A percentile compares a stretch with the other conserved stretches of the same genome.
Conservation (phyloP, 2,888 invertebrate species). For the Alentia gelatinosa region DNA sequence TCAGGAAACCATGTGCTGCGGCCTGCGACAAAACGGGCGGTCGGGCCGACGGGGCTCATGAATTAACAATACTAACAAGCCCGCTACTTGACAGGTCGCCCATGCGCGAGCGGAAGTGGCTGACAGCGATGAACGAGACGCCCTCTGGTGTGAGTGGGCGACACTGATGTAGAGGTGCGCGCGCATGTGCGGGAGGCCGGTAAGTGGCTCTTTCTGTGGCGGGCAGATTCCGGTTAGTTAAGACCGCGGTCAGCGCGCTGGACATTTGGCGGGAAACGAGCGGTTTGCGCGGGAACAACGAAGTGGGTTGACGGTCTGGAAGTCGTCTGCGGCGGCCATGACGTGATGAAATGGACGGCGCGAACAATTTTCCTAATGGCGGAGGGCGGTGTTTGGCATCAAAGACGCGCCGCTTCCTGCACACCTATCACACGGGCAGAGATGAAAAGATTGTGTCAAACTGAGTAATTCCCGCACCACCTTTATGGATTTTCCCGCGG, state of each 20-base stretch:
- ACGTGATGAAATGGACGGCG: neutral
- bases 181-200: neutral
- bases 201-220: neutral
- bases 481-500: neutral
- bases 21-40: neutral
- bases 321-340: neutral
- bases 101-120: neutral
- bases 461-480: neutral
- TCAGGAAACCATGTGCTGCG: neutral
- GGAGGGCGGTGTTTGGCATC: neutral
- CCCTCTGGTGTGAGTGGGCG: neutral
- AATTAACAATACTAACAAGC: conserved; percentile 43
- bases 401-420: neutral
- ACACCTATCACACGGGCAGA: neutral
- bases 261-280: conserved; percentile 8
- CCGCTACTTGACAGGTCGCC: neutral
- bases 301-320: too few species aligned
- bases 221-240: neutral
- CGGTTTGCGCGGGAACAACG: neutral
- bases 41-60: neutral
- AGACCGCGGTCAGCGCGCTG: neutral
- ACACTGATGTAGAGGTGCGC: neutral
- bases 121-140: neutral
- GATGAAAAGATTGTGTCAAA: neutral
- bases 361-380: neutral